Evolutionary conservation across 1,140 invertebrate genomes (phyloP).

Genomic region (Leptestheria dahalacensis): DNA sequence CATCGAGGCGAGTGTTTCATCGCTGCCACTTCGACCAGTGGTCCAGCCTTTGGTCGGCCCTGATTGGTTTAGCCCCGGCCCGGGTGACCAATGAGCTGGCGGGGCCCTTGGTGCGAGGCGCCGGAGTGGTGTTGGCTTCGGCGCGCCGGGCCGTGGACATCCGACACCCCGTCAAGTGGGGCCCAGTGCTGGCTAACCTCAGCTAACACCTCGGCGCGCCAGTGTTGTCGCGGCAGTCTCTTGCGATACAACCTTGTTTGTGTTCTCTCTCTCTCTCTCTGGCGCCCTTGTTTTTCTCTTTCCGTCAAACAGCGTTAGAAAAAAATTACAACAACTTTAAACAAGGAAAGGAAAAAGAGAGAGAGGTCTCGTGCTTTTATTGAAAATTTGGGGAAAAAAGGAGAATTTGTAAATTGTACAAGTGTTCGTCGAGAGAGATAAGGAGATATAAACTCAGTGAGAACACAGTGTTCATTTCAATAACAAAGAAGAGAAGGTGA

Average conservation of each 20-base stretch:
- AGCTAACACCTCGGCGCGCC: neutral
- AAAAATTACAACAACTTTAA: no score
- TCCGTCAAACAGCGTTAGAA: no score
- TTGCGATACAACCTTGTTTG: neutral
- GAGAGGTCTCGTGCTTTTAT: no score
- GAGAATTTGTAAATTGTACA: neutral
- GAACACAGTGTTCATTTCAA: neutral
- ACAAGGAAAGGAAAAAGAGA: no score
- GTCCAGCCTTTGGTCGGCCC: neutral
- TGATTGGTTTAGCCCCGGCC: neutral
- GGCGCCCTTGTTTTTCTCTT: conserved; percentile 5
- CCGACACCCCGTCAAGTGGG: conserved; percentile 4
- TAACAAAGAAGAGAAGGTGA: neutral
- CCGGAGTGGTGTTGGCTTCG: conserved; percentile 7
- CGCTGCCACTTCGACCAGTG: neutral
- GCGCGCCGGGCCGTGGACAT: conserved; percentile 11
- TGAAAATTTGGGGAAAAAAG: neutral
- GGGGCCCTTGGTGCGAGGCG: neutral
- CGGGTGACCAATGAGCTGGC: neutral
- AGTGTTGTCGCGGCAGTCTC: neutral
- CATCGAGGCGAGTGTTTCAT: neutral
- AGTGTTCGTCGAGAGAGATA: neutral
- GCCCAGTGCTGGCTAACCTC: neutral
- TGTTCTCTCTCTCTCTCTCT: conserved; percentile 4
- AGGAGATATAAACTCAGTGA: neutral